Base-by-base conservation (phyloP, 2,797 vertebrate genomes). In the Sebastes cheni region DNA sequence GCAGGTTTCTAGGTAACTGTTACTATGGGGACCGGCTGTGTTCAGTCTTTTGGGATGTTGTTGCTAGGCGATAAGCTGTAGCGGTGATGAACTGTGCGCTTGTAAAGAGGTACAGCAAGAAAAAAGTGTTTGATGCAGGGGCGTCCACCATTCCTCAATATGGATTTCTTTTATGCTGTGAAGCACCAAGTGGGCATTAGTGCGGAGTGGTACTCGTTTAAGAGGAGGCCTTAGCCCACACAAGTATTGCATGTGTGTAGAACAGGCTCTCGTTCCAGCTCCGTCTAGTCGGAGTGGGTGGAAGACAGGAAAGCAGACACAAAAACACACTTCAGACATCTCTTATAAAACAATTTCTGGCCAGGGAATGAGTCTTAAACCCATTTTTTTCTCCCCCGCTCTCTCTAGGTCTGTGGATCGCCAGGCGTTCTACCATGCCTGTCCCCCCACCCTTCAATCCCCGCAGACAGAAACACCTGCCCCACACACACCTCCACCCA, bases 361-460 rank as follows among this genome's bases (percentile, higher is more conserved):
- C 7, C n/a, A 29, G 23, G 2, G 25, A 73, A 42, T 2, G 2
- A 62, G 6, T 13, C 39, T 72, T 54, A 83, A 80, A 16, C n/a
- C 6, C 6, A 34, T 55, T 46, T 52, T 16, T 16, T 32, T 13
- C 59, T 59, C 75, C 39, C 62, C 22, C 58, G 2, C n/a, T 68
- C 8, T 52, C 25, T 84, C 12, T 55, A 96, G 96, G 95, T 96
- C 95, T 96, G 95, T 96, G 95, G 93, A 94, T 90, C 89, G 94
- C 88, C 92, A 94, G 93, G 92, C 90, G 62, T 87, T 94, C 90
- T 95, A 96, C 91, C 94, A 96, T 96, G 96, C 95, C 94, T 95
- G 95, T 90, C 87, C 91, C 94, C 93, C 94, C 90, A 93, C 86
- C 91, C 94, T 91, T 88, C 82, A 76, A 90, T 86, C 90, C 87